Conservation (phyloP, 1,140 invertebrate species). For the Ceratina japonica region DNA sequence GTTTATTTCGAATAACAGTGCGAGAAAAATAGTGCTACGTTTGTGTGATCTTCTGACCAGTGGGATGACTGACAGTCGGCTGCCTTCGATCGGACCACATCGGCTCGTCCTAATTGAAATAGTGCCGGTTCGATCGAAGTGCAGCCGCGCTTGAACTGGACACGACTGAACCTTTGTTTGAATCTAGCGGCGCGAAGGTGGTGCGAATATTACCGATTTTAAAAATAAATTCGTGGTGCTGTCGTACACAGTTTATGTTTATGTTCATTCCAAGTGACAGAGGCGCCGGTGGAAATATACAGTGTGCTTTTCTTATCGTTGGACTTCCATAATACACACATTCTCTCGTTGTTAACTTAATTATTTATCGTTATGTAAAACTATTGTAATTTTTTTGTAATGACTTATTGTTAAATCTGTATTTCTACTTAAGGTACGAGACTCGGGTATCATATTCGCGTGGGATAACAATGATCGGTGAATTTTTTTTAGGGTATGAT, state of each 20-base stretch:
- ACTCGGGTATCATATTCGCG: not conserved
- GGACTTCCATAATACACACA: too few relatives aligned
- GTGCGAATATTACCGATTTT: constrained; percentile 45
- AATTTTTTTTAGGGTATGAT: constrained; percentile 7
- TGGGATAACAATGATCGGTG: not conserved
- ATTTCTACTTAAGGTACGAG: not conserved
- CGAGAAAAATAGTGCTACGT: not conserved
- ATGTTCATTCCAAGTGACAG: not conserved
- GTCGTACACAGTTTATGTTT: not conserved
- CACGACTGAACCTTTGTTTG: constrained; percentile 48
- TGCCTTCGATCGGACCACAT: constrained; percentile 62
- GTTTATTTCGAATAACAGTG: too few relatives aligned
- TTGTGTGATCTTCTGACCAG: not conserved
- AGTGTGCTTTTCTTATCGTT: not conserved
- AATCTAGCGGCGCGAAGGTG: constrained; percentile 64
- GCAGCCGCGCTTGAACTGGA: constrained; percentile 69
- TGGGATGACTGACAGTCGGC: constrained; percentile 46
- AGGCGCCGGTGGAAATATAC: constrained; percentile 1
- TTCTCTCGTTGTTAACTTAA: not conserved
- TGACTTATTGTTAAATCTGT: not conserved
- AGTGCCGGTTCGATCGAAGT: constrained; percentile 58
- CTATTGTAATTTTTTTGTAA: not conserved
- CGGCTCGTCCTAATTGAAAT: not conserved
- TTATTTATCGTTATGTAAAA: not conserved
- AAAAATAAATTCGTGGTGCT: constrained; percentile 18